Conservation (phyloP, 1,140 invertebrate genomes). For the Aporrectodea caliginosa region DNA sequence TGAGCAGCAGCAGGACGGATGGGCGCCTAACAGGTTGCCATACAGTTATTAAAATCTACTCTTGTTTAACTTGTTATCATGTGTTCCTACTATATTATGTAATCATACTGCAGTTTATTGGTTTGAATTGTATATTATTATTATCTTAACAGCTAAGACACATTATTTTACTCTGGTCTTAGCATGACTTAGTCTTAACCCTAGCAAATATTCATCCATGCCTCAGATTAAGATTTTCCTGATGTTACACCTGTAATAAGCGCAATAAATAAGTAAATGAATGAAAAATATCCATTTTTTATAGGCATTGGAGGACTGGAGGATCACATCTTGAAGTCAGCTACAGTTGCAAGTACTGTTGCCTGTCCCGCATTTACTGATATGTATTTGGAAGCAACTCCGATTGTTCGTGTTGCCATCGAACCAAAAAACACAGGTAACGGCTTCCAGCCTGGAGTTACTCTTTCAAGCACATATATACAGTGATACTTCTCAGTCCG, state of each 20-base stretch:
- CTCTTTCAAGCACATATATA: too few relatives aligned
- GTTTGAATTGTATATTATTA: too few relatives aligned
- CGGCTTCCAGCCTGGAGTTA: too few relatives aligned
- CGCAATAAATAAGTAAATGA: background rate
- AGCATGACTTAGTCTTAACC: background rate
- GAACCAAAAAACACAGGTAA: conserved; percentile 74
- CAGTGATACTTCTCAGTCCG: too few relatives aligned
- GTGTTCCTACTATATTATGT: too few relatives aligned
- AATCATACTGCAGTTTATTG: too few relatives aligned
- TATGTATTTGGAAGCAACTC: conserved; percentile 71
- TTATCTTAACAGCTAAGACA: background rate
- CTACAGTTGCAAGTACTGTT: conserved; percentile 78
- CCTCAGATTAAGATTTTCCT: background rate
- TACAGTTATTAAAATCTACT: too few relatives aligned
- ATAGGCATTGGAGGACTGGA: conserved; percentile 80
- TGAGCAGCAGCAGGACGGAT: too few relatives aligned
- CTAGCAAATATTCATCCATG: background rate
- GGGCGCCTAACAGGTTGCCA: too few relatives aligned
- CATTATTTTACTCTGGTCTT: background rate
- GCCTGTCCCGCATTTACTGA: conserved; percentile 87
- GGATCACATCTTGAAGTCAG: conserved; percentile 81
- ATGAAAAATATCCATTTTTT: conserved; percentile 36
- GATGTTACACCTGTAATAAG: background rate
- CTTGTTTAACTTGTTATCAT: too few relatives aligned
- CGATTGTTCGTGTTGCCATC: conserved; percentile 91